Evolutionary conservation across 1,140 invertebrate genomes (phyloP).

Genomic region (Coelopa frigida): DNA sequence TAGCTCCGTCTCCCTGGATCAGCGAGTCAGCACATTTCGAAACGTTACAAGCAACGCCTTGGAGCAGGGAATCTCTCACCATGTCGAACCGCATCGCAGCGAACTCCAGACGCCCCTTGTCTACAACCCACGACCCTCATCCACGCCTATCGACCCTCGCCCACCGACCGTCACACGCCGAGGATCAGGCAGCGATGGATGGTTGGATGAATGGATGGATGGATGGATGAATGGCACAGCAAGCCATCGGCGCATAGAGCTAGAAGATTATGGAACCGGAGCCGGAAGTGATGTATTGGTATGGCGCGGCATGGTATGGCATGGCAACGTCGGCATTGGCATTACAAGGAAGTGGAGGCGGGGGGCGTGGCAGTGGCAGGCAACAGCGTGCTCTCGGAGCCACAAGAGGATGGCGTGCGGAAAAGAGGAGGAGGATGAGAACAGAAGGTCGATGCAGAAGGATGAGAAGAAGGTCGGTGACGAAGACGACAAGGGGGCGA

Average conservation of each 20-base stretch:
- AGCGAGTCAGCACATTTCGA: too few relatives aligned
- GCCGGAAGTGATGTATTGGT: slow-evolving; percentile 42
- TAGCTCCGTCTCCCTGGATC: too few relatives aligned
- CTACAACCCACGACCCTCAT: slow-evolving; percentile 11
- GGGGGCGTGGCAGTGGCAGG: background rate
- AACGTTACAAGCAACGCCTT: too few relatives aligned
- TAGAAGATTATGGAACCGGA: slow-evolving; percentile 42
- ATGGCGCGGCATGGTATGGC: slow-evolving; percentile 2
- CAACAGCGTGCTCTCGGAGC: background rate
- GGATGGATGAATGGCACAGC: slow-evolving; percentile 26
- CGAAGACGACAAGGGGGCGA: slow-evolving; percentile 8
- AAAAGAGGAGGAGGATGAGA: slow-evolving; percentile 2
- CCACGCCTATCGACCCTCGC: slow-evolving; percentile 8
- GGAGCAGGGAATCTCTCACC: too few relatives aligned
- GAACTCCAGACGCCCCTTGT: background rate
- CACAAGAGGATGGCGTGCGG: slow-evolving; percentile 5
- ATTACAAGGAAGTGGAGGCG: background rate
- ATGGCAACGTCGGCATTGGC: background rate
- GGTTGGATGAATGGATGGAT: background rate
- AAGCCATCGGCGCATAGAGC: slow-evolving; percentile 44
- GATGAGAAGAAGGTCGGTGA: slow-evolving; percentile 5
- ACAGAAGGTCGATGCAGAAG: background rate
- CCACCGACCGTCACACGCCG: slow-evolving; percentile 2
- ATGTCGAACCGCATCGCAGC: slow-evolving; percentile 2
- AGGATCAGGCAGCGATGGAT: background rate